phyloP scores from a whole-genome alignment of 2,797 vertebrate genomes.

The Sebastes matsubarae region DNA sequence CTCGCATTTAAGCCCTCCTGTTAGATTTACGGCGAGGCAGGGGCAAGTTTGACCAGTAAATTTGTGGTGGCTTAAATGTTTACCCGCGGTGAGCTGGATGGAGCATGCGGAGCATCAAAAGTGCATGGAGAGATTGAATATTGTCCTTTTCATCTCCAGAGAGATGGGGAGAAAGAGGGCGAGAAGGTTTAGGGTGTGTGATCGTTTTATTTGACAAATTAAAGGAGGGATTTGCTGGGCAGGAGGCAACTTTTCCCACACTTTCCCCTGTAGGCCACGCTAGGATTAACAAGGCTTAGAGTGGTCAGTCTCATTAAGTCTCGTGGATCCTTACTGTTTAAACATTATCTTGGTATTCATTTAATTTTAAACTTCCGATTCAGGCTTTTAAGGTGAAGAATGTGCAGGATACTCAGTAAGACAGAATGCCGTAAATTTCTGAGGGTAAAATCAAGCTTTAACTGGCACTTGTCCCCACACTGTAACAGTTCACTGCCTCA shows the following conservation, averaged over 20 bases:
- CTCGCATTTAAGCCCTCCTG: conserved; percentile 74
- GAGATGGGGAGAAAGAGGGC: conserved; percentile 42
- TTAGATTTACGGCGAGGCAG: conserved; percentile 79
- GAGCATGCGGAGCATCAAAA: conserved; percentile 58
- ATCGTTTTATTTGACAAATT: conserved; percentile 78
- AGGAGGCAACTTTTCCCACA: conserved; percentile 58
- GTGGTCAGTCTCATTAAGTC: conserved; percentile 25
- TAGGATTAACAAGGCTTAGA: conserved; percentile 60
- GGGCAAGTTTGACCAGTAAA: conserved; percentile 78
- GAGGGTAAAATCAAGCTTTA: not conserved
- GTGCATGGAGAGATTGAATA: conserved; percentile 68
- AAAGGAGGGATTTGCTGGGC: conserved; percentile 57
- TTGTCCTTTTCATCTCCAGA: conserved; percentile 71
- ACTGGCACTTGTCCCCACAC: not conserved
- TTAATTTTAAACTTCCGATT: conserved; percentile 6
- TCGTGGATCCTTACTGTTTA: conserved; percentile 8
- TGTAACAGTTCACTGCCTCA: not conserved
- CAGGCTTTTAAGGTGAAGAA: not conserved
- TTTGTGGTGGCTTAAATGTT: conserved; percentile 75
- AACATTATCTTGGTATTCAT: conserved; percentile 2
- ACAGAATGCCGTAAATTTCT: not conserved
- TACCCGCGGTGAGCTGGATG: conserved; percentile 62
- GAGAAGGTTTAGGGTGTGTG: conserved; percentile 70
- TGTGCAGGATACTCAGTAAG: conserved; percentile 10
- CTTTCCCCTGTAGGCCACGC: conserved; percentile 42